Evolutionary conservation across 2,113 vertebrate genomes (phyloP).

Genomic region (Rhipidura dahli): DNA sequence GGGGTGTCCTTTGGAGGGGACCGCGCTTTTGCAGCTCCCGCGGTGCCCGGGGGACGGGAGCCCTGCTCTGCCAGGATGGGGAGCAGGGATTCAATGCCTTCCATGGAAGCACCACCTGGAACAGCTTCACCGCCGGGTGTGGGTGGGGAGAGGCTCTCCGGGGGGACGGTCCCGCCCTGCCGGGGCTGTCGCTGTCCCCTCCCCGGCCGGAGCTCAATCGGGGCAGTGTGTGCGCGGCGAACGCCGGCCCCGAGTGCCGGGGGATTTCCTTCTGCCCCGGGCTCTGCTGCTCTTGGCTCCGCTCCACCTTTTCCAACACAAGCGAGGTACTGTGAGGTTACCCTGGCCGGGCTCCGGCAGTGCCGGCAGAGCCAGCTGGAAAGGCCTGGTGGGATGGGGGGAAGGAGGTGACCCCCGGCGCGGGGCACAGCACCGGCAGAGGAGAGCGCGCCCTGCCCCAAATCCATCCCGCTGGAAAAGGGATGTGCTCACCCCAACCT

Average conservation of each 20-base stretch:
- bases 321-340: slow-evolving; percentile 58
- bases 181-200: background rate
- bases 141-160: background rate
- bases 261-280: slow-evolving; percentile 58
- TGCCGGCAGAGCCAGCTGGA: slow-evolving; percentile 10
- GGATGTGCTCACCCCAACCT: background rate
- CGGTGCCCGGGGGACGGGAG: background rate
- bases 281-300: slow-evolving; percentile 44
- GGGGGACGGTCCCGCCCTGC: fast-evolving
- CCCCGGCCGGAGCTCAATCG: background rate
- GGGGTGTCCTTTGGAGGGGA: background rate
- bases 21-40: background rate
- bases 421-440: background rate
- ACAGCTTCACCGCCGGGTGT: fast-evolving
- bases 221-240: background rate
- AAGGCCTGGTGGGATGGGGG: background rate
- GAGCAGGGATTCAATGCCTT: fast-evolving
- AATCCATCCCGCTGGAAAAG: background rate
- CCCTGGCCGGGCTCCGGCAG: slow-evolving; percentile 16
- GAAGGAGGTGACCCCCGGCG: background rate
- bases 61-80: background rate
- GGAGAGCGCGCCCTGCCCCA: background rate
- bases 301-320: slow-evolving; percentile 31
- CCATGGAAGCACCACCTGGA: background rate
- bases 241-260: background rate